Conservation (phyloP, 2,113 vertebrate genomes). For the Xiphophorus maculatus region DNA sequence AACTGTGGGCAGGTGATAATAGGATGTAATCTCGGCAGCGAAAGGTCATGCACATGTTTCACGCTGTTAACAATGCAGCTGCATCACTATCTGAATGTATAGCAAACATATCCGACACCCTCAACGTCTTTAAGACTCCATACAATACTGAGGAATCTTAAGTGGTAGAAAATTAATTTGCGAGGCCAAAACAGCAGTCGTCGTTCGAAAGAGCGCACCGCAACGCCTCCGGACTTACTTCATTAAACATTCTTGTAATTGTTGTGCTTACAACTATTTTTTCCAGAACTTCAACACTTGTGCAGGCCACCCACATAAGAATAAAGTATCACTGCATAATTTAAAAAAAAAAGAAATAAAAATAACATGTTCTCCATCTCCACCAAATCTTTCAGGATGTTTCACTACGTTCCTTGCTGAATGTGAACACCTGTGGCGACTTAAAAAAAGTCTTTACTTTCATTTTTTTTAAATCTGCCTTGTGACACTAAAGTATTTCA, state of each 20-base stretch:
- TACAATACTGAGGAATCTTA: background rate
- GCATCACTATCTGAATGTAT: background rate
- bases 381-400: conserved; percentile 8
- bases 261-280: conserved; percentile 9
- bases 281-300: conserved; percentile 8
- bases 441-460: conserved; percentile 14
- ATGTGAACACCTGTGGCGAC: background rate
- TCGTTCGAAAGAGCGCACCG: too few relatives aligned
- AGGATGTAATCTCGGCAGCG: conserved; percentile 40
- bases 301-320: background rate
- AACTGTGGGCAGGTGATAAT: conserved; percentile 63
- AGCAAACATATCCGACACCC: background rate
- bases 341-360: too few relatives aligned
- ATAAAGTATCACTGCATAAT: conserved; percentile 17
- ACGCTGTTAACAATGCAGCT: conserved; percentile 16
- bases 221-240: background rate
- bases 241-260: conserved; percentile 21
- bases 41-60: conserved; percentile 37
- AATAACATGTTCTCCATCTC: conserved; percentile 6
- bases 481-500: conserved; percentile 2
- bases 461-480: conserved; percentile 9
- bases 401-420: background rate
- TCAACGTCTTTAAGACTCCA: background rate
- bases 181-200: background rate
- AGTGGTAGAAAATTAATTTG: background rate